Conservation (phyloP, 2,113 vertebrate species). For the Forbesichthys agassizii region DNA sequence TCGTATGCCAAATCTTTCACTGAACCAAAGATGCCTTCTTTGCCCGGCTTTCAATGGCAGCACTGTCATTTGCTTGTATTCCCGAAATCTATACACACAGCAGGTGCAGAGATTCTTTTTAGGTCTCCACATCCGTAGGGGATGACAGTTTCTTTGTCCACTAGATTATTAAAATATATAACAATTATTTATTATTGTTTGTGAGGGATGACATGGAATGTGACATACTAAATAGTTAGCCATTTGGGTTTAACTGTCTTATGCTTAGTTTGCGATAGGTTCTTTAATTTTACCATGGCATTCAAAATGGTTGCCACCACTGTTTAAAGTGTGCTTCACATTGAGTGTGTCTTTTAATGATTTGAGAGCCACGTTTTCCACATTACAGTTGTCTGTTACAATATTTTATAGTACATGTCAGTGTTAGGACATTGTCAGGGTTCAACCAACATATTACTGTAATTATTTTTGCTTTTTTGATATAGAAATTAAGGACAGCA, state of each 20-base stretch:
- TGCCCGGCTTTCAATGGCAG: slow-evolving; percentile 58
- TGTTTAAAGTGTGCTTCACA: slow-evolving; percentile 22
- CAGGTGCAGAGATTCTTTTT: slow-evolving; percentile 69
- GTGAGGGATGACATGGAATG: too few relatives aligned
- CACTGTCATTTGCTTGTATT: slow-evolving; percentile 63
- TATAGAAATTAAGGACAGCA: too few relatives aligned
- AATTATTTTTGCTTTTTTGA: too few relatives aligned
- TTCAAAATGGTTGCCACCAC: background rate
- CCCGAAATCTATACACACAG: slow-evolving; percentile 59
- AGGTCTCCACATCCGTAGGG: slow-evolving; percentile 51
- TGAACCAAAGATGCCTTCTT: slow-evolving; percentile 69
- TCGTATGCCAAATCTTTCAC: slow-evolving; percentile 64
- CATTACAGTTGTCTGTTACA: slow-evolving; percentile 22
- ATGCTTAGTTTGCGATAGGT: too few relatives aligned
- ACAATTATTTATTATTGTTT: too few relatives aligned
- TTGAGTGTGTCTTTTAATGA: slow-evolving; percentile 33
- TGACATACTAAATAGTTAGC: too few relatives aligned
- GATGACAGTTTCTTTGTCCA: slow-evolving; percentile 14
- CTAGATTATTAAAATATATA: too few relatives aligned
- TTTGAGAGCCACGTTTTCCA: slow-evolving; percentile 24
- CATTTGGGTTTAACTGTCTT: too few relatives aligned
- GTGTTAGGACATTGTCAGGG: too few relatives aligned
- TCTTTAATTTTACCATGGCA: background rate
- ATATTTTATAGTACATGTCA: too few relatives aligned
- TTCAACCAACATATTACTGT: too few relatives aligned